Base-by-base conservation (phyloP, 2,888 invertebrate genomes). In the Steromphala cineraria region DNA sequence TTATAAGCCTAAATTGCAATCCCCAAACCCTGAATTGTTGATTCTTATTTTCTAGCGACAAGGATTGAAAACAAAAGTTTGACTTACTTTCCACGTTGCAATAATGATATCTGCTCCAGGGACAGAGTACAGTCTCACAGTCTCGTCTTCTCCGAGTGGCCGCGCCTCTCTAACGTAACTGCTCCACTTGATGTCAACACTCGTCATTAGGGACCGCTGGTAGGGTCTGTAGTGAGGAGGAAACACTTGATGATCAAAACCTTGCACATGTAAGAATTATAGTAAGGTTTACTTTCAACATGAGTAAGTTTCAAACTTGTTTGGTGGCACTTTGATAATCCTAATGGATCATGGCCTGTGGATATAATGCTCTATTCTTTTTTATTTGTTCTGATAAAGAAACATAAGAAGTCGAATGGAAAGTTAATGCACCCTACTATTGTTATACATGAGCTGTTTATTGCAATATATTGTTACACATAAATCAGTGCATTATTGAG, bases 41-140 rank as follows among this genome's bases (percentile, higher is more conserved):
- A n/a, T n/a, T n/a, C n/a, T n/a, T n/a, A 36, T 36, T 15, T 21
- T n/a, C 17, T 53, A 28, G 24, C 21, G 15, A 67, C 8, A 19
- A n/a, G 17, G 13, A 76, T 67, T 40, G 0, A 76, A 46, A 4
- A 46, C 5, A 46, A 10, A 46, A 10, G 7, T 46, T 46, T 5
- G 13, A 5, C 78, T 55, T 85, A 91, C 91, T 89, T 89, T 90
- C 90, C 90, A 92, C 19, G 87, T 89, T 8, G 89, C 90, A 17
- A 91, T 53, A 5, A 88, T 56, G 0, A 91, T 67, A 78, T 88
- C 88, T 0, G 36, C 53, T 53, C 82, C 80, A 15, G 87, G 84
- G 24, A 90, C 78, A 10, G 80, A 78, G 78, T 87, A 88, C 7
- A 91, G 62, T 28, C 82, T 84, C 36, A 91, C 83, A 75, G 86